Evolutionary conservation across 2,113 vertebrate species (phyloP), one percentile per base, ranked within the genome.

Genomic region (Lutjanus erythropterus): DNA sequence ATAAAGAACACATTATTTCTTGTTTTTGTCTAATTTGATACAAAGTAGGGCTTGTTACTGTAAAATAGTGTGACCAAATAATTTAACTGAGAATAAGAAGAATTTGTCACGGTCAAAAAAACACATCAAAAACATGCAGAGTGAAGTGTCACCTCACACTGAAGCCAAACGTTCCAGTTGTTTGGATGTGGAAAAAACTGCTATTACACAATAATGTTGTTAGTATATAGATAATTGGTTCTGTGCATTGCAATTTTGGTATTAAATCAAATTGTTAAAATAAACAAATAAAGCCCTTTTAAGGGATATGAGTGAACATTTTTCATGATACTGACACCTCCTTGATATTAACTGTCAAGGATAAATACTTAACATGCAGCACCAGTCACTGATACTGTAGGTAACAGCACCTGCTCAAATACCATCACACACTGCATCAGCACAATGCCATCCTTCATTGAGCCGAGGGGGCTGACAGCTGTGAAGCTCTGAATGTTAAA

Each of bases 241-340:
- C 5, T 44, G 33, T 71, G 29, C 49, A 46, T 42, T 64, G 25
- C 42, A 64, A 25, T 83, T 9, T 68, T 64, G 9, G 9, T 12
- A 25, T 65, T 56, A 41, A 90, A 87, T 76, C 31, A 80, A 81
- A 42, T 31, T 47, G 21, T 66, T 27, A 74, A n/a, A n/a, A n/a
- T n/a, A n/a, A 71, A 60, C 11, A 61, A 89, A 70, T 66, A 78
- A 89, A 81, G 2, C 7, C 6, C 27, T 76, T 75, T 53, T 37
- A 49, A 52, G 37, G 21, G 37, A 71, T 12, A 2, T 71, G 8
- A 73, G 10, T 71, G 4, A 49, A 47, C 2, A 10, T 29, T 41
- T 79, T 46, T 68, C 6, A 49, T 81, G 55, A 50, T 37, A n/a
- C 2, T 68, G 29, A n/a, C 19, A 37, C 19, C 8, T 37, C 52